phyloP scores from a whole-genome alignment of 2,797 vertebrate species.

The Gymnocypris eckloni region DNA sequence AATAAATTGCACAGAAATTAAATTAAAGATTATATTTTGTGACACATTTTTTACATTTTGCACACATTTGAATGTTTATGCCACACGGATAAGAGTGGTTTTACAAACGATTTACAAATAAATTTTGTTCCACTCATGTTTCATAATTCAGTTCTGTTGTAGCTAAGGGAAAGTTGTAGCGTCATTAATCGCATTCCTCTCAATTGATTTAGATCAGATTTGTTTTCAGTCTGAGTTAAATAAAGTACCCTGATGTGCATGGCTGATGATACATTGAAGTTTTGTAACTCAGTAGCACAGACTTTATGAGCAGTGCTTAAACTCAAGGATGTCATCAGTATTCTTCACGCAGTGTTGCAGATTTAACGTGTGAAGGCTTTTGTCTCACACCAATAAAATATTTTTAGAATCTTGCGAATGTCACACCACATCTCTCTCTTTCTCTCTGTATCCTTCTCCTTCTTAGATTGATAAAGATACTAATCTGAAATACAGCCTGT shows the following conservation, averaged over 20 bases:
- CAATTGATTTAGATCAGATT: conserved; percentile 14
- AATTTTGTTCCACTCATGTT: neutral
- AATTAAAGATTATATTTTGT: neutral
- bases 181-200: neutral
- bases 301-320: conserved; percentile 13
- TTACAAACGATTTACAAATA: neutral
- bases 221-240: conserved; percentile 10
- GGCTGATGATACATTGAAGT: conserved; percentile 12
- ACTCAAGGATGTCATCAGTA: conserved; percentile 25
- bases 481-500: conserved; percentile 81
- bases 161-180: neutral
- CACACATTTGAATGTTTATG: neutral
- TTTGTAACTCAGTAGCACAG: neutral
- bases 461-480: conserved; percentile 81
- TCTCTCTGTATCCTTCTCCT: conserved; percentile 41
- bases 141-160: neutral
- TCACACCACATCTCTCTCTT: conserved; percentile 10
- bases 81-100: neutral
- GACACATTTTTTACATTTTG: neutral
- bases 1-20: neutral
- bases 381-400: conserved; percentile 30
- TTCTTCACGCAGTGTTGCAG: conserved; percentile 16
- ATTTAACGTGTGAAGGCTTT: neutral
- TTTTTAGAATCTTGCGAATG: conserved; percentile 20
- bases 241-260: conserved; percentile 14